phyloP scores from a whole-genome alignment of 2,888 invertebrate species.

The Agrotis clavis region DNA sequence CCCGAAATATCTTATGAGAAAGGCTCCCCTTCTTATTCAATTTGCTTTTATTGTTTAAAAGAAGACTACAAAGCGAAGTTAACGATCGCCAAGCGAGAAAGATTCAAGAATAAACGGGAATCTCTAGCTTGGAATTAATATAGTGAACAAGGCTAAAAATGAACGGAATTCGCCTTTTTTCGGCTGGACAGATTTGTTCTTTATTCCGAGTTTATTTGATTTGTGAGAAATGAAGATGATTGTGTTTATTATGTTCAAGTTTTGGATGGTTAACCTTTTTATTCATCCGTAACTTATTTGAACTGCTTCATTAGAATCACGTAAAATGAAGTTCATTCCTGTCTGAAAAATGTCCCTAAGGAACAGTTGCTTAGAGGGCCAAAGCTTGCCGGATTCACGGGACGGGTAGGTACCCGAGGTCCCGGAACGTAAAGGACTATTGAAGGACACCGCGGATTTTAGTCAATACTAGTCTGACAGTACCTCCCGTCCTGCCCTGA shows the following conservation, averaged over 20 bases:
- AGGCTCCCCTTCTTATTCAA: constrained; percentile 76
- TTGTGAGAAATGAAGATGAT: constrained; percentile 52
- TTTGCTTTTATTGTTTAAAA: constrained; percentile 82
- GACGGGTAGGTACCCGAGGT: no score
- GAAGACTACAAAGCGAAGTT: constrained; percentile 77
- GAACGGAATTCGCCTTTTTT: constrained; percentile 68
- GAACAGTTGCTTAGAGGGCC: background rate
- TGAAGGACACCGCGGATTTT: no score
- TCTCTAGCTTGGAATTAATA: constrained; percentile 77
- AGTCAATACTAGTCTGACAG: no score
- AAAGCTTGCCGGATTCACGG: no score
- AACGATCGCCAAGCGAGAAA: constrained; percentile 69
- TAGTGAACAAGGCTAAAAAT: constrained; percentile 74
- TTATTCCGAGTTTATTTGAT: constrained; percentile 66
- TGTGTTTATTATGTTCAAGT: constrained; percentile 20
- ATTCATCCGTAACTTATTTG: background rate
- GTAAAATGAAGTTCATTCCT: background rate
- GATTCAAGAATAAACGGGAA: constrained; percentile 72
- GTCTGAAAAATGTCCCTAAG: background rate
- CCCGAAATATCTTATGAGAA: constrained; percentile 72
- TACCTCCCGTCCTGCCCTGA: no score
- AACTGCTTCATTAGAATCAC: background rate
- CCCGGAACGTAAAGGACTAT: no score
- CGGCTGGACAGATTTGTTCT: constrained; percentile 64
- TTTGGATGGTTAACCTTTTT: constrained; percentile 2